Conservation (phyloP, 2,797 vertebrate species). For the Sebastolobus altivelis region DNA sequence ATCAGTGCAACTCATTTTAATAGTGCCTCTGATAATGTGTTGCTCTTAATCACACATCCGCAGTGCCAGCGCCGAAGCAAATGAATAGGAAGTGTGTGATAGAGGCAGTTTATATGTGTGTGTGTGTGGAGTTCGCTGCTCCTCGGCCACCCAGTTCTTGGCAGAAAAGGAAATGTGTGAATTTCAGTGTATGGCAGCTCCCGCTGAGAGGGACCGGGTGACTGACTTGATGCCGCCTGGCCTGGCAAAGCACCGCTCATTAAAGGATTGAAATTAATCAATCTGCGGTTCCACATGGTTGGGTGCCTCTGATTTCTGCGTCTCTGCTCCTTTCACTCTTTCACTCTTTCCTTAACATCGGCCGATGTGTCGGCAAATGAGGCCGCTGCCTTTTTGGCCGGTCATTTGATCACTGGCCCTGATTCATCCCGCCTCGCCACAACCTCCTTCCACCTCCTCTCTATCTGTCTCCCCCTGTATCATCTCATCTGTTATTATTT, state of each 20-base stretch:
- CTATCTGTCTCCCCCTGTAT: constrained; percentile 21
- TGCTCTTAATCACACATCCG: constrained; percentile 66
- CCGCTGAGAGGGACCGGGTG: constrained; percentile 59
- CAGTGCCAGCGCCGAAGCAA: constrained; percentile 41
- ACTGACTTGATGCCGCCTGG: constrained; percentile 65
- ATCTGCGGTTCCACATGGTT: constrained; percentile 70
- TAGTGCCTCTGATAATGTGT: constrained; percentile 65
- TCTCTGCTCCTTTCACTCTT: constrained; percentile 15
- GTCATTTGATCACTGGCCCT: constrained; percentile 57
- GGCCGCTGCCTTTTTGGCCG: constrained; percentile 35
- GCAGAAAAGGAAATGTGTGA: constrained; percentile 52
- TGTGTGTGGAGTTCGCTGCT: constrained; percentile 37
- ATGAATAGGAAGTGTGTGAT: constrained; percentile 26
- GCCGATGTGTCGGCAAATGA: constrained; percentile 64
- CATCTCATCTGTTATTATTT: constrained; percentile 51
- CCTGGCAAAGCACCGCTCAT: constrained; percentile 70
- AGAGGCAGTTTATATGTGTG: background rate
- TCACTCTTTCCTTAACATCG: constrained; percentile 39
- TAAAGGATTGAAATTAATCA: constrained; percentile 79
- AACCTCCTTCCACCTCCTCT: constrained; percentile 29
- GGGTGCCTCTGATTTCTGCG: constrained; percentile 47
- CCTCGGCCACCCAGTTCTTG: constrained; percentile 42
- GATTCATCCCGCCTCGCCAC: constrained; percentile 47
- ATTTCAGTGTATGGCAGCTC: constrained; percentile 63
- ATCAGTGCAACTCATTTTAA: constrained; percentile 59